Evolutionary conservation across 1,140 invertebrate species (phyloP).

Genomic region (Potamilus streckersoni): DNA sequence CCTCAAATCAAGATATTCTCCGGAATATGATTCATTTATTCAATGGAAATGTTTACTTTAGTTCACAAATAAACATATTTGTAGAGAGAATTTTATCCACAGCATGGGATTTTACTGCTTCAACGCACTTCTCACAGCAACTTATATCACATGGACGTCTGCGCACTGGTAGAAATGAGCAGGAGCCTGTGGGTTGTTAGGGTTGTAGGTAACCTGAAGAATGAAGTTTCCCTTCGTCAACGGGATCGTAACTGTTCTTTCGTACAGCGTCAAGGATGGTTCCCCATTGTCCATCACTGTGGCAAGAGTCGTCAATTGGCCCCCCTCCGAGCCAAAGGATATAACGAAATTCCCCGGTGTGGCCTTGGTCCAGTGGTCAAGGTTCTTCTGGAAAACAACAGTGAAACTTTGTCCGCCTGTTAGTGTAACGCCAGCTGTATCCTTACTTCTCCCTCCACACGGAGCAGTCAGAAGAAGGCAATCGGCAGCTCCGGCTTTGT

Average conservation of each 20-base stretch:
- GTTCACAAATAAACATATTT: no score
- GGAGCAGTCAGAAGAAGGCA: conserved; percentile 21
- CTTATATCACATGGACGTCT: conserved; percentile 4
- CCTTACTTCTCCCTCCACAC: conserved; percentile 20
- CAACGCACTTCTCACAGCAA: no score
- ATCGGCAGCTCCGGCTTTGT: conserved; percentile 29
- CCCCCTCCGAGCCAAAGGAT: not conserved
- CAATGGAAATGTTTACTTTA: no score
- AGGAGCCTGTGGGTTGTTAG: conserved; percentile 23
- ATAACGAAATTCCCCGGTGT: conserved; percentile 25
- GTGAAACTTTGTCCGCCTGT: conserved; percentile 26
- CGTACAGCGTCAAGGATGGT: conserved; percentile 30
- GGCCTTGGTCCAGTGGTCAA: conserved; percentile 29
- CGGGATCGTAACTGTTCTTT: conserved; percentile 21
- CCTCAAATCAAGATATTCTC: no score
- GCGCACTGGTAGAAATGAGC: conserved; percentile 31
- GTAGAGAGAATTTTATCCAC: no score
- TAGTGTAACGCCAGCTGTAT: conserved; percentile 4
- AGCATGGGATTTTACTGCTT: no score
- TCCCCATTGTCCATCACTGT: conserved; percentile 32
- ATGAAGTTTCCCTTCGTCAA: not conserved
- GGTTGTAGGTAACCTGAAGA: conserved; percentile 23
- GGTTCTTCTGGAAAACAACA: conserved; percentile 36
- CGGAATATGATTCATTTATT: no score
- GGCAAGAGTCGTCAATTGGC: not conserved